Evolutionary conservation across 2,888 invertebrate species (phyloP).

Genomic region (Camptogramma bilineatum): DNA sequence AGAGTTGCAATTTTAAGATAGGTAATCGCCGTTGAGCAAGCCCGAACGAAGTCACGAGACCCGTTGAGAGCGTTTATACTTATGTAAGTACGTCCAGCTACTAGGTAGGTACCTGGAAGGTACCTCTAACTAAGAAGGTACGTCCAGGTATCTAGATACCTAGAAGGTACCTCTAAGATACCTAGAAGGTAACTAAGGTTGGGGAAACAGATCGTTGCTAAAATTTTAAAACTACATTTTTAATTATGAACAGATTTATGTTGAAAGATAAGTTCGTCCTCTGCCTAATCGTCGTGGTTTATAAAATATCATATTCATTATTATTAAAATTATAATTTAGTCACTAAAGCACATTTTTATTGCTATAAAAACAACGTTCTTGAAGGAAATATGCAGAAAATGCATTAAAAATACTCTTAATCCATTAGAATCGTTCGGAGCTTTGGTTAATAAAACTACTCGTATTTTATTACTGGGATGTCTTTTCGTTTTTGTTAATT

Average conservation of each 20-base stretch:
- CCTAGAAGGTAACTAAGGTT: too few relatives aligned
- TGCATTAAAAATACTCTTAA: neutral
- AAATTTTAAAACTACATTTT: too few relatives aligned
- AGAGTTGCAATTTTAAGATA: constrained; percentile 41
- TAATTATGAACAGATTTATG: too few relatives aligned
- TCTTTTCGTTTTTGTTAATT: neutral
- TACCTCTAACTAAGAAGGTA: neutral
- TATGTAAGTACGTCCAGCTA: neutral
- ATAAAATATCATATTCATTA: too few relatives aligned
- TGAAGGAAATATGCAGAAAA: neutral
- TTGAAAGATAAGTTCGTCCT: too few relatives aligned
- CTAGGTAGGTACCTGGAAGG: neutral
- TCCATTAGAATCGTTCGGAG: neutral
- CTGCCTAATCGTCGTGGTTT: too few relatives aligned
- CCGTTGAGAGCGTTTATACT: constrained; percentile 21
- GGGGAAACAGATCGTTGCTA: too few relatives aligned
- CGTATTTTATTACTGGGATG: neutral
- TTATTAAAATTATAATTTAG: too few relatives aligned
- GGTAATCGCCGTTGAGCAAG: constrained; percentile 41
- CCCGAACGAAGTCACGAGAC: constrained; percentile 33
- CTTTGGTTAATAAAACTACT: neutral
- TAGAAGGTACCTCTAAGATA: too few relatives aligned
- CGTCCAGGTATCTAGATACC: too few relatives aligned
- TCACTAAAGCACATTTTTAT: too few relatives aligned
- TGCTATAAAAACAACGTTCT: neutral